Evolutionary conservation across 1,140 invertebrate genomes (phyloP), one percentile per base, ranked within the genome.

Genomic region (Apolygus lucorum): DNA sequence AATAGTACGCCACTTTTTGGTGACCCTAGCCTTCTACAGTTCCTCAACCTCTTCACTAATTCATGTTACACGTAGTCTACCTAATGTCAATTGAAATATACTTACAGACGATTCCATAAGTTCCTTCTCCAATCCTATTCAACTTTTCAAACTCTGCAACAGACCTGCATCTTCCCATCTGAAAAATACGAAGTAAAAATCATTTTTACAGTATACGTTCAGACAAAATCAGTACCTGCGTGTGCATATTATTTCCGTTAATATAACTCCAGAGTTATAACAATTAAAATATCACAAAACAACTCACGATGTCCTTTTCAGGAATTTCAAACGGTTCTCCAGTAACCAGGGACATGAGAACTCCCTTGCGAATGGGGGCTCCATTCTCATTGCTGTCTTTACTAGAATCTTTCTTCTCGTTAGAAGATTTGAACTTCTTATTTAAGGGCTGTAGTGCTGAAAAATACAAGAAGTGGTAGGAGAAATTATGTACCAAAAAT

Each of bases 121-220:
- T 98, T 68, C 96, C 96, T 86, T 98, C 95, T 17, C 96, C 96
- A 74, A 98, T 95, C 73, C 93, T 85, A 79, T 96, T 96, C 0
- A 98, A 76, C 80, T 98, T 98, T 79, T 98, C 95, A 84, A 98
- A 99, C 78, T 98, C 95, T 52, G 91, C 90, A 14, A 98, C 95
- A 80, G 91, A 91, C 74, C 95, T 82, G 78, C 95, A 98, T 80
- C 88, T 86, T 63, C 95, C 95, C 73, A 92, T 83, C 91, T 96
- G 76, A 73, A 86, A 82, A 74, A 76, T 76, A 77, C 73, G 68
- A 75, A 71, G 52, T 68, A 70, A 72, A 66, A 71, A 49, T 17
- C 34, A 49, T 49, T 49, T n/a, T n/a, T n/a, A n/a, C n/a, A n/a
- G n/a, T n/a, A n/a, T n/a, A n/a, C n/a, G n/a, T n/a, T n/a, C n/a